Evolutionary conservation across 1,140 invertebrate species (phyloP), one percentile per base, ranked within the genome.

Genomic region (Drosophila sechellia): DNA sequence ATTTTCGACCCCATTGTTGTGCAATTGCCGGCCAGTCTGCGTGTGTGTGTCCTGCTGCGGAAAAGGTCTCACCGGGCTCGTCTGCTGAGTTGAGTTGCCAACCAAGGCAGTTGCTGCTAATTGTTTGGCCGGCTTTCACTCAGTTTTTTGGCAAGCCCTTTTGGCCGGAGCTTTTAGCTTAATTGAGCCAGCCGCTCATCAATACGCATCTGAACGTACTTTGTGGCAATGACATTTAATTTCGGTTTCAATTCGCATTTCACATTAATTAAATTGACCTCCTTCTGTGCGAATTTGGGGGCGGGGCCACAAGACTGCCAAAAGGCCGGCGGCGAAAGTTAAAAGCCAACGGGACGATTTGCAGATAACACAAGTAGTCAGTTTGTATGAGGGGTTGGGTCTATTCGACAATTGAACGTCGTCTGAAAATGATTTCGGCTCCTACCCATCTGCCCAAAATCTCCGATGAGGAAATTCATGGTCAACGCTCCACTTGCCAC

Each of bases 251-350:
- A 50, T 81, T 50, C 61, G 60, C 3, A 34, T 73, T 73, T 77
- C 66, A 46, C 55, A 81, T 83, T 77, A 83, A 79, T 83, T 83
- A 64, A 83, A 83, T 83, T 79, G 69, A 83, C 60, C 64, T 15
- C 59, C 46, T 43, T 43, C 60, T 25, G 60, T n/a, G 59, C 25
- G n/a, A n/a, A 34, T 22, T 13, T 15, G 10, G 31, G 10, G 4
- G 34, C 0, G 17, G 34, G 8, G 11, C 13, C 13, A 4, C 12
- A 35, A 65, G 52, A 40, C 37, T 34, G 57, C 42, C 22, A 53
- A 77, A 54, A 57, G 65, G 48, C 45, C 46, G 40, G 15, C 73
- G n/a, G 49, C n/a, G 13, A 35, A 52, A 20, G 46, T 42, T 12
- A 20, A 50, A 27, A 34, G 27, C 3, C 8, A 1, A 15, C 22